A percentile compares a stretch with the other conserved stretches of the same genome.
Evolutionary conservation across 2,797 vertebrate genomes (phyloP).

Genomic region (Ficedula albicollis): DNA sequence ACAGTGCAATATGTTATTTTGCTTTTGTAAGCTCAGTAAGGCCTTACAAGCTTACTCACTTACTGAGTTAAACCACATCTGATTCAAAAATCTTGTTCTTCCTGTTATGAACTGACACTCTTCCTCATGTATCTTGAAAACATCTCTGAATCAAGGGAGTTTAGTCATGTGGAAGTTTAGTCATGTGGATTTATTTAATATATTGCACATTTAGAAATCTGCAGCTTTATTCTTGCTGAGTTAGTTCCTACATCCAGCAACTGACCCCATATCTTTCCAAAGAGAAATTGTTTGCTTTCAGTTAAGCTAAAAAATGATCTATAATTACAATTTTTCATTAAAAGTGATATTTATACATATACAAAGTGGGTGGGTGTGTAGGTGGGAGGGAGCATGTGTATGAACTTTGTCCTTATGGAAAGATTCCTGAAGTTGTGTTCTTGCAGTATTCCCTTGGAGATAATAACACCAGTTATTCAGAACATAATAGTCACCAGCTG

Average conservation of each 20-base stretch:
- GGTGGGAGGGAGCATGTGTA: not conserved
- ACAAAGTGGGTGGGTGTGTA: not conserved
- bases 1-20: not conserved
- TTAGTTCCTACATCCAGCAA: not conserved
- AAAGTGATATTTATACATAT: not conserved
- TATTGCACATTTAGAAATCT: not conserved
- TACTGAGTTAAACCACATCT: not conserved
- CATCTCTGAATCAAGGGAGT: not conserved
- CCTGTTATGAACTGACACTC: not conserved
- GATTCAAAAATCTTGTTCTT: constrained; percentile 22
- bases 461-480: constrained; percentile 2
- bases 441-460: constrained; percentile 5
- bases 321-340: not conserved
- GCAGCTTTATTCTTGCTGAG: not conserved
- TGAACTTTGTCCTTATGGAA: constrained; percentile 7
- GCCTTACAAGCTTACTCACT: not conserved
- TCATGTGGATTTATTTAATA: not conserved
- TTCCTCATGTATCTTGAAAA: not conserved
- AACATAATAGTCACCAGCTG: constrained; percentile 6
- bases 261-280: not conserved
- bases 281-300: not conserved
- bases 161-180: not conserved
- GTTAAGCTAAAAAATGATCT: not conserved
- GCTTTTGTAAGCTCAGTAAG: constrained; percentile 8
- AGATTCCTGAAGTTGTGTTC: constrained; percentile 16